Percentiles rank a stretch among this genome's conserved stretches.
Conservation (phyloP, 2,113 vertebrate genomes). For the Acrocephalus kingi region DNA sequence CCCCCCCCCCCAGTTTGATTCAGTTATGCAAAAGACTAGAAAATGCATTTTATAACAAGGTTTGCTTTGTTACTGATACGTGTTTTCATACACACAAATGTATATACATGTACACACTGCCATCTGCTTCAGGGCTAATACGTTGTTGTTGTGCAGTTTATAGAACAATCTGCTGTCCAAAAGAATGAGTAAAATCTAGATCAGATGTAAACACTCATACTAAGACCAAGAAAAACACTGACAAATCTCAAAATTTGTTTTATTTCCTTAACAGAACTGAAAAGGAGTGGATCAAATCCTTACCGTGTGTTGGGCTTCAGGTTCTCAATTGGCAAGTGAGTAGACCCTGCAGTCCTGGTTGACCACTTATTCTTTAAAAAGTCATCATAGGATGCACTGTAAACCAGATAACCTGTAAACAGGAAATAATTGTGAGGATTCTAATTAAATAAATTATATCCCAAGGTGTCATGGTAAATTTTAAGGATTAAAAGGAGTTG, state of each 20-base stretch:
- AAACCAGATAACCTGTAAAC: conserved; percentile 88
- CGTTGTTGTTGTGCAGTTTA: not conserved
- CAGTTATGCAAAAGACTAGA: not conserved
- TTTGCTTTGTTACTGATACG: not conserved
- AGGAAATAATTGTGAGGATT: not conserved
- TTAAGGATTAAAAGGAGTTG: not conserved
- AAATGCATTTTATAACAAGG: not conserved
- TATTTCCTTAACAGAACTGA: not conserved
- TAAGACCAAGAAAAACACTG: not conserved
- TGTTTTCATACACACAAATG: not conserved
- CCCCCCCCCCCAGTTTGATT: rapidly evolving
- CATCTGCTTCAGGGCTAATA: not conserved
- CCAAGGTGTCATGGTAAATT: not conserved
- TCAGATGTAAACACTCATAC: not conserved
- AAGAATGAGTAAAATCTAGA: not conserved
- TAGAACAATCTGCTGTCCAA: not conserved
- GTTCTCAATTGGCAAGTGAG: conserved; percentile 93
- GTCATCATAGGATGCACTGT: conserved; percentile 96
- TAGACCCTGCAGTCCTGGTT: conserved; percentile 78
- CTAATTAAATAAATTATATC: not conserved
- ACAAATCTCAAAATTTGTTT: not conserved
- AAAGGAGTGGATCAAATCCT: not conserved
- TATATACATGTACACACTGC: not conserved
- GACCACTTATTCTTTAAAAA: conserved; percentile 95
- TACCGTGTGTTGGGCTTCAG: conserved; percentile 98